Conservation (phyloP, 2,113 vertebrate genomes). For the Chamaetylas fuelleborni region DNA sequence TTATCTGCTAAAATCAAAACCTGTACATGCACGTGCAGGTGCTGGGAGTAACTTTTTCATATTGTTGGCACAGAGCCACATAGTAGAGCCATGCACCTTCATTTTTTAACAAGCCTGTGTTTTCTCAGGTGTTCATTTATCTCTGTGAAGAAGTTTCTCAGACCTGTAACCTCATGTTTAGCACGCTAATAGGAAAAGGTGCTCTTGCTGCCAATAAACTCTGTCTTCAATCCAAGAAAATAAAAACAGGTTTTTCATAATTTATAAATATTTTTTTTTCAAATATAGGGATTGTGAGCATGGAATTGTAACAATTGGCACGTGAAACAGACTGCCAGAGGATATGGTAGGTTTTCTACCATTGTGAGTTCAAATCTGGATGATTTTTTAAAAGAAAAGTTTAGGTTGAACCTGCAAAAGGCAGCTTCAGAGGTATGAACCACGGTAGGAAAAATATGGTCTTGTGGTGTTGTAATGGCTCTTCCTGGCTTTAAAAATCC, state of each 20-base stretch:
- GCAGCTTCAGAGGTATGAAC: neutral
- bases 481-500: neutral
- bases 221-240: neutral
- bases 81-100: conserved; percentile 4
- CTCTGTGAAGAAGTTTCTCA: conserved; percentile 40
- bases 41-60: conserved; percentile 34
- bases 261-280: neutral
- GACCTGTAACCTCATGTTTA: conserved; percentile 18
- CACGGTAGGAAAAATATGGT: neutral
- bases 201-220: neutral
- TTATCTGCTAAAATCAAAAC: conserved; percentile 52
- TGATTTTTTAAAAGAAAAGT: neutral
- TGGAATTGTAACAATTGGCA: neutral
- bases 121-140: conserved; percentile 65
- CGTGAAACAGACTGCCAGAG: neutral
- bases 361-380: neutral
- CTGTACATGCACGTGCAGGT: conserved; percentile 37
- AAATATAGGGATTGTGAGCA: neutral
- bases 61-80: conserved; percentile 36
- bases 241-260: neutral
- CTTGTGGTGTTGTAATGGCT: neutral
- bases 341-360: neutral
- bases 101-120: conserved; percentile 29
- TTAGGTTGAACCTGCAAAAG: neutral
- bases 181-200: neutral